phyloP scores from a whole-genome alignment of 2,113 vertebrate species.

The Microtus richardsoni region DNA sequence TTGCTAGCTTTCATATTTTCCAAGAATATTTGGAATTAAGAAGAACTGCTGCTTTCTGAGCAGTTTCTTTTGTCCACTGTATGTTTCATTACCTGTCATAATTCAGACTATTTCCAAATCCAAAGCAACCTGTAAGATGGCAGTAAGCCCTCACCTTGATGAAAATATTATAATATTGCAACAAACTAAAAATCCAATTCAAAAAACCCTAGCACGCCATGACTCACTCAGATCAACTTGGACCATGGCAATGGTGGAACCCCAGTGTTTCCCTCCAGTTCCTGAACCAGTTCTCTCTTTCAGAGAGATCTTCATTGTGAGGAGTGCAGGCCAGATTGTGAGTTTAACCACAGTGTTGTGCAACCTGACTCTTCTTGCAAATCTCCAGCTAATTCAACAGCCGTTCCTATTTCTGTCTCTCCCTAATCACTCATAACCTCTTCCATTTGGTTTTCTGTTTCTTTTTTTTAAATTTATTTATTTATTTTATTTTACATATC shows the following conservation, averaged over 20 bases:
- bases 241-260: neutral
- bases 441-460: too few species aligned
- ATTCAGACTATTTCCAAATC: neutral
- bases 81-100: conserved; percentile 5
- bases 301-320: neutral
- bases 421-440: neutral
- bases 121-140: neutral
- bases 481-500: too few species aligned
- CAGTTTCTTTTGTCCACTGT: neutral
- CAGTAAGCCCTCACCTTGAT: neutral
- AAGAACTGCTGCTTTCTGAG: neutral
- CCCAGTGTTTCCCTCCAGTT: neutral
- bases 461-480: too few species aligned
- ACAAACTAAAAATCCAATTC: neutral
- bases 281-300: neutral
- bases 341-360: neutral
- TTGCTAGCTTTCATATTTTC: neutral
- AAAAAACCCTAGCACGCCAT: neutral
- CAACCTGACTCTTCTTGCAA: neutral
- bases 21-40: conserved; percentile 2
- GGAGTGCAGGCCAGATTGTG: neutral
- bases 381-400: neutral
- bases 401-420: neutral
- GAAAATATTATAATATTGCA: neutral
- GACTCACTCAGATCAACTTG: neutral